Evolutionary conservation across 2,113 vertebrate species (phyloP), one percentile per base, ranked within the genome.

Genomic region (Muntiacus muntjak): DNA sequence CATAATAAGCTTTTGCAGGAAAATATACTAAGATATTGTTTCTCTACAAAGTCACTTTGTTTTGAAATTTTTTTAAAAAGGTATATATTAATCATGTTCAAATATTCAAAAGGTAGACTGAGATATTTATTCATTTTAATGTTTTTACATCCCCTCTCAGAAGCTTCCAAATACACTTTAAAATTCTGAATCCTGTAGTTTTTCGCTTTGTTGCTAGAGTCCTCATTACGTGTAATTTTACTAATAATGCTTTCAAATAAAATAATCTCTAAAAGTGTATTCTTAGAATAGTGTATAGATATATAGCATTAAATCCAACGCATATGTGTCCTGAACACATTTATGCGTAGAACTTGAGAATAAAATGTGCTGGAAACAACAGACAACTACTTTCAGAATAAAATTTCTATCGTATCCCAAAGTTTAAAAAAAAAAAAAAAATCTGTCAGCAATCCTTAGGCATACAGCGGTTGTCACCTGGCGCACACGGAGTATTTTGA

Each of bases 291-390:
- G 28, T 43, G 50, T 7, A 28, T 58, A 54, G 16, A 90, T 57
- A 79, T 52, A 33, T 8, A 76, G 19, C 47, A 57, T 74, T 91
- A 86, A 93, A 78, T 54, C 50, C 91, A 96, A 52, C 36, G 7
- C 40, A 19, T 55, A 40, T 83, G 83, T 96, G 88, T 64, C 67
- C 10, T 5, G n/a, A 55, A 62, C 74, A 85, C 40, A 95, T 89
- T 7, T 76, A 57, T 54, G 76, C 47, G 3, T 28, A 89, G 55
- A 81, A 67, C 47, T 62, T 40, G 26, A 93, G 64, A 86, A 79
- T 81, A 87, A 97, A 94, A 92, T 57, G 81, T 50, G 57, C 91
- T 97, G 64, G 26, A 92, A 64, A 98, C 96, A 96, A 98, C 78
- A 92, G 91, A 97, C 45, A 91, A 88, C 71, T 88, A 89, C 62